Conservation (phyloP, 2,113 vertebrate species). For the Pachycephala philippinensis region DNA sequence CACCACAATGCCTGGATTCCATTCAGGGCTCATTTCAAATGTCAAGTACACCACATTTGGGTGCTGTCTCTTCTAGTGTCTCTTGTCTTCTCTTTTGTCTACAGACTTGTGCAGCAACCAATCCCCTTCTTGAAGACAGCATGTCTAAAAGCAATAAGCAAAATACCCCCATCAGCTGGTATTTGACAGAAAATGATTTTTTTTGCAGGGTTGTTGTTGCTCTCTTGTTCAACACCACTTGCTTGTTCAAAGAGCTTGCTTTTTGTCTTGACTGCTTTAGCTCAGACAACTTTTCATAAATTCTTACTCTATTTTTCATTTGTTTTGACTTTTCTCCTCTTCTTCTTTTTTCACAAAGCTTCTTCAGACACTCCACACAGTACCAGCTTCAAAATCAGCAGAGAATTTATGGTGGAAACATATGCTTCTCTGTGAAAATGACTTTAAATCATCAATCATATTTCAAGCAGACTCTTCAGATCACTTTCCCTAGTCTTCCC, state of each 20-base stretch:
- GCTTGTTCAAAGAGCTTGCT: not conserved
- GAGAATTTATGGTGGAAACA: not conserved
- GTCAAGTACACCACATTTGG: not conserved
- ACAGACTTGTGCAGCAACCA: not conserved
- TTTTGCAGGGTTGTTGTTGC: not conserved
- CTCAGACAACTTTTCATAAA: not conserved
- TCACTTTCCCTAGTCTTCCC: not conserved
- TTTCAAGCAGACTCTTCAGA: not conserved
- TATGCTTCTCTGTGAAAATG: not conserved
- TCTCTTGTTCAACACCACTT: not conserved
- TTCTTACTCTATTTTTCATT: not conserved
- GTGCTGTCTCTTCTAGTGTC: not conserved
- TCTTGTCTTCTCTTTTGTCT: not conserved
- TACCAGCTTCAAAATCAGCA: not conserved
- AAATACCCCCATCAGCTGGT: not conserved
- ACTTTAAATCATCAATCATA: not conserved
- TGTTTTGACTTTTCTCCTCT: not conserved
- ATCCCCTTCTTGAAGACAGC: not conserved
- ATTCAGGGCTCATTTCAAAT: not conserved
- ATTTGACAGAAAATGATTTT: not conserved
- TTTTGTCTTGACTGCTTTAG: not conserved
- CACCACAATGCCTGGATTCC: not conserved
- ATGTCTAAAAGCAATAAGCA: not conserved
- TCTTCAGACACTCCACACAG: not conserved
- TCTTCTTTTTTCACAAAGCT: not conserved